Conservation (phyloP, 2,797 vertebrate species). For the Ambastaia sidthimunki region DNA sequence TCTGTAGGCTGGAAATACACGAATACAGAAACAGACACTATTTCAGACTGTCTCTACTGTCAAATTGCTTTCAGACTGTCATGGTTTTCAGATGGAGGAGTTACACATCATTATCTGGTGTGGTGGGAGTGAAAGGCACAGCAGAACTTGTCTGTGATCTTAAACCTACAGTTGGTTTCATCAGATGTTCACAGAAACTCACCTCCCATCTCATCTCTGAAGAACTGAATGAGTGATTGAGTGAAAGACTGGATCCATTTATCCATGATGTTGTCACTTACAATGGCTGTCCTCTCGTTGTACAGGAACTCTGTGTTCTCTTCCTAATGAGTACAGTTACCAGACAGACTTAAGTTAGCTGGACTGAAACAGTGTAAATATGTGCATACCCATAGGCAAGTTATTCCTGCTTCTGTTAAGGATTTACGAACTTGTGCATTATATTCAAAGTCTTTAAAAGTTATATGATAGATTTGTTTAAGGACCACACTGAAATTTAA, state of each 20-base stretch:
- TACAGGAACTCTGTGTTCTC: conserved; percentile 86
- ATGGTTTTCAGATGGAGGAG: conserved; percentile 8
- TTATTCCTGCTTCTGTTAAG: background rate
- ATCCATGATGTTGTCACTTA: conserved; percentile 94
- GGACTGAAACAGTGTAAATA: background rate
- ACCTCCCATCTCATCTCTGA: conserved; percentile 95
- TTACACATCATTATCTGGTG: background rate
- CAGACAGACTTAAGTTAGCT: background rate
- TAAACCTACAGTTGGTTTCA: background rate
- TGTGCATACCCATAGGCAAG: background rate
- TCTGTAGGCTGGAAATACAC: conserved; percentile 82
- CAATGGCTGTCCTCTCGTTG: conserved; percentile 84
- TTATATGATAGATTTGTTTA: background rate
- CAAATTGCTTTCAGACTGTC: background rate
- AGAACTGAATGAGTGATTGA: conserved; percentile 93
- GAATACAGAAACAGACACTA: background rate
- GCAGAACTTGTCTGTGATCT: background rate
- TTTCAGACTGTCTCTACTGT: background rate
- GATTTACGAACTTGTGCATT: background rate
- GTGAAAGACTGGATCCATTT: conserved; percentile 97
- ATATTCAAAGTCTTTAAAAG: background rate
- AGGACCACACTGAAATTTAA: background rate
- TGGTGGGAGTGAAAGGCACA: background rate
- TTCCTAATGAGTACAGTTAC: conserved; percentile 77
- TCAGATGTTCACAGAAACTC: conserved; percentile 44